Percentiles rank a stretch among this genome's conserved stretches.
These are phyloP conservation scores for Matsumurasca onukii DNA, from an alignment of 1,140 invertebrate species.

Conservation along the genomic window DNA sequence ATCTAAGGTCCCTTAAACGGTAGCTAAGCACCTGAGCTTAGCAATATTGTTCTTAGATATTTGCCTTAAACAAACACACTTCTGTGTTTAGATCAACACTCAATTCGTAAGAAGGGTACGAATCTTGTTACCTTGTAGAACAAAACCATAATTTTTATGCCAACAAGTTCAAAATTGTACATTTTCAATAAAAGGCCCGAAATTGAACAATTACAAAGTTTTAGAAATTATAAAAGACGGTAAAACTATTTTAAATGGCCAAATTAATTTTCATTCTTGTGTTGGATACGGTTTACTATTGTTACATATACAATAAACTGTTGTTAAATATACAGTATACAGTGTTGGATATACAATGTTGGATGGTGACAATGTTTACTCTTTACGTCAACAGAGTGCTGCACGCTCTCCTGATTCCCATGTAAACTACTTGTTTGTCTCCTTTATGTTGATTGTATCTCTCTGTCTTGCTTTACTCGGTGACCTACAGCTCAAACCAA, in stretches of 20 bases:
- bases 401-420: neutral
- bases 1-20: too few relatives aligned
- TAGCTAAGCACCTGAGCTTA: too few relatives aligned
- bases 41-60: too few relatives aligned
- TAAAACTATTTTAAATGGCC: neutral
- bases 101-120: too few relatives aligned
- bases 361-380: neutral
- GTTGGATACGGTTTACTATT: neutral
- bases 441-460: neutral
- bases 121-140: too few relatives aligned
- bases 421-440: neutral
- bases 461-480: neutral
- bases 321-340: neutral
- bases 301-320: neutral
- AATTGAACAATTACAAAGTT: too few relatives aligned
- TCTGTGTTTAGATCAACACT: too few relatives aligned
- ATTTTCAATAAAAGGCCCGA: too few relatives aligned
- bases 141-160: too few relatives aligned
- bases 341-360: neutral
- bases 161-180: too few relatives aligned
- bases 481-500: neutral
- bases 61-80: too few relatives aligned
- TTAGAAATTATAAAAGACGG: too few relatives aligned
- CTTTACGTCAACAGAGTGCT: neutral
- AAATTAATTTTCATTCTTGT: neutral